phyloP scores from a whole-genome alignment of 2,113 vertebrate species.

The Heliornis fulica region DNA sequence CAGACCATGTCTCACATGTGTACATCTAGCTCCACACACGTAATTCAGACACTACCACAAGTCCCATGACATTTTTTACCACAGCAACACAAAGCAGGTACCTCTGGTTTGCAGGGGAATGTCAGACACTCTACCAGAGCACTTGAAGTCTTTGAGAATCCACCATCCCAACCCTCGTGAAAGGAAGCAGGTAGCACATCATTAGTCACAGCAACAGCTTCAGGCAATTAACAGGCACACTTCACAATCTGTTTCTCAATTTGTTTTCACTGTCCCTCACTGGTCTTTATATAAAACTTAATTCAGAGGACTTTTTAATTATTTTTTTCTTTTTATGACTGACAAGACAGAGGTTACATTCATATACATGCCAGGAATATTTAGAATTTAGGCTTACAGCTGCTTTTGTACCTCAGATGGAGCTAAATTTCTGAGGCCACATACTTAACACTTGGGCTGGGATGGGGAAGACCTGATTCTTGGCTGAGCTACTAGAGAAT shows the following conservation, averaged over 20 bases:
- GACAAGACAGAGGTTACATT: background rate
- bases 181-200: background rate
- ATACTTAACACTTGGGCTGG: background rate
- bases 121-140: background rate
- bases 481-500: background rate
- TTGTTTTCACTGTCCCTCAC: background rate
- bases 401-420: fast-evolving
- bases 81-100: background rate
- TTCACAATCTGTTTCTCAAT: background rate
- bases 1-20: background rate
- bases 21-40: no score
- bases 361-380: background rate
- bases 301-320: background rate
- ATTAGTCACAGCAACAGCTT: background rate
- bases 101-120: background rate
- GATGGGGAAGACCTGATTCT: background rate
- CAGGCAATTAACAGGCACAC: background rate
- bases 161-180: background rate
- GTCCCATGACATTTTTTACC: background rate
- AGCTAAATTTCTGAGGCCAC: background rate
- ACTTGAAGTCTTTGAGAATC: background rate
- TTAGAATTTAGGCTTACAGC: background rate
- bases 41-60: background rate
- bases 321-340: background rate
- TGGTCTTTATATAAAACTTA: background rate